Evolutionary conservation across 2,797 vertebrate species (phyloP).

Genomic region (Mus caroli): DNA sequence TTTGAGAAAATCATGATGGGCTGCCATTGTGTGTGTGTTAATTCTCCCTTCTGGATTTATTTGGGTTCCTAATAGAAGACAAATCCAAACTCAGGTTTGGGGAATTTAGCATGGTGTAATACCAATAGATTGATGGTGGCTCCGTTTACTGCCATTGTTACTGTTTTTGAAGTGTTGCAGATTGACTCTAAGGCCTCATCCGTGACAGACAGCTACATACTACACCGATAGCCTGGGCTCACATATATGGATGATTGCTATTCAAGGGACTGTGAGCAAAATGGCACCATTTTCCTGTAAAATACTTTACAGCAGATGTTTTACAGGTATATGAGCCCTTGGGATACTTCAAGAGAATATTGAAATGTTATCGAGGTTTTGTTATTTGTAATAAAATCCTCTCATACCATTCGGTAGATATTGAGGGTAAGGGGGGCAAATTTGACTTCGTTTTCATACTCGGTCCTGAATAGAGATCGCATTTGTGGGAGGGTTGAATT

Average conservation of each 20-base stretch:
- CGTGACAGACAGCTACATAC: background rate
- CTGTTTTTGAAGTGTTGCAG: background rate
- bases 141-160: background rate
- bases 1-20: background rate
- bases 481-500: background rate
- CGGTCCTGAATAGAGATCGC: constrained; percentile 9
- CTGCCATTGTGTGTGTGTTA: background rate
- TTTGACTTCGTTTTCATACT: constrained; percentile 13
- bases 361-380: constrained; percentile 28
- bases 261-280: background rate
- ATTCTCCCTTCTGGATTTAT: constrained; percentile 41
- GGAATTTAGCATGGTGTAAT: background rate
- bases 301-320: constrained; percentile 47
- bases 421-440: background rate
- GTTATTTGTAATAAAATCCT: background rate
- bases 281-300: background rate
- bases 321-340: background rate
- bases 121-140: background rate
- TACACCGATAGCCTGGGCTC: background rate
- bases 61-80: background rate
- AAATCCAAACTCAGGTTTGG: constrained; percentile 9
- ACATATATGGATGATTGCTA: background rate
- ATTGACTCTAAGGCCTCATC: background rate
- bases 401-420: background rate
- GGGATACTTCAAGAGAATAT: constrained; percentile 18